Percentiles rank a stretch among this genome's conserved stretches.
phyloP scores from a whole-genome alignment of 2,888 invertebrate species.

The Cephus pygmeus region DNA sequence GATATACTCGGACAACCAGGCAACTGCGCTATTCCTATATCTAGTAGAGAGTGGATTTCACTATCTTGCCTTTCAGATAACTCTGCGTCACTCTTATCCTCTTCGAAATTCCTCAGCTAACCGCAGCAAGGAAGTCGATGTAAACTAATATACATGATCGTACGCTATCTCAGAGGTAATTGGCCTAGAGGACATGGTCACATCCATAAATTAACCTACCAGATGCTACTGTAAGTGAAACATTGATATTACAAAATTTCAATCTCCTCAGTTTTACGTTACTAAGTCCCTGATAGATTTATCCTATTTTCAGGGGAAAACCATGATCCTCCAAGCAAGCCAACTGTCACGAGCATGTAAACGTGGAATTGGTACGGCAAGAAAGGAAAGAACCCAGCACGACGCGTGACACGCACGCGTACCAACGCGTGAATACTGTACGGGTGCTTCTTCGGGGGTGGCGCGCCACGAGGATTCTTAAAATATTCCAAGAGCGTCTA shows the following conservation, averaged over 20 bases:
- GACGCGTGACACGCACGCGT: background rate
- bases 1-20: background rate
- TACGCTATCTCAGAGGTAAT: background rate
- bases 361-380: background rate
- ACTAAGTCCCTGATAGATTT: background rate
- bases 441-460: conserved; percentile 33
- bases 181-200: background rate
- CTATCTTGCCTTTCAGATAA: conserved; percentile 20
- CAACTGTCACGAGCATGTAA: background rate
- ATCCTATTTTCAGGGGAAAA: background rate
- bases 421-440: conserved; percentile 9
- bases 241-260: background rate
- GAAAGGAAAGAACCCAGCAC: background rate
- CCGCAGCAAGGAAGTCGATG: background rate
- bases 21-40: conserved; percentile 5
- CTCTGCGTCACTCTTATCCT: conserved; percentile 18
- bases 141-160: background rate
- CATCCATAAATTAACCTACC: background rate
- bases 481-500: conserved; percentile 65
- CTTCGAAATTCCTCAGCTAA: background rate
- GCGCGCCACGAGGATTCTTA: conserved; percentile 60
- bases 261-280: background rate
- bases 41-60: conserved; percentile 17
- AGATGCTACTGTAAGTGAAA: background rate
- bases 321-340: background rate